phyloP scores from a whole-genome alignment of 2,797 vertebrate species.

The Masticophis lateralis region DNA sequence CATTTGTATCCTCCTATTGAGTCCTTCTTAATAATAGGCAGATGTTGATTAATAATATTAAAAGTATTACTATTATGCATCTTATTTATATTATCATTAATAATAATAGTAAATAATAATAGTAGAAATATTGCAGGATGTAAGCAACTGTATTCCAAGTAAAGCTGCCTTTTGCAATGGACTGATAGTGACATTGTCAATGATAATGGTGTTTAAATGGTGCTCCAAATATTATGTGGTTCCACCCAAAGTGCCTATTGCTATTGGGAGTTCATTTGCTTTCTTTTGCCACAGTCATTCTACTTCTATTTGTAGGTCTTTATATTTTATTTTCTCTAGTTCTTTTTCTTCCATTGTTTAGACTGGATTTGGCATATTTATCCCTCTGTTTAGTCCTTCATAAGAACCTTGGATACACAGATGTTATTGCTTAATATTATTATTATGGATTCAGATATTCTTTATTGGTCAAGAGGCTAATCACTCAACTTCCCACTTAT shows the following conservation, averaged over 20 bases:
- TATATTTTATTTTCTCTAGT: not conserved
- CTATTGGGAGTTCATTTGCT: not conserved
- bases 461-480: not conserved
- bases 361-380: not conserved
- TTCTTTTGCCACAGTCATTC: not conserved
- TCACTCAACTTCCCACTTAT: not conserved
- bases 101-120: not conserved
- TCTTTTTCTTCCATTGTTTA: not conserved
- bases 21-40: not conserved
- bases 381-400: not conserved
- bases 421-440: not conserved
- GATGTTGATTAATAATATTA: not conserved
- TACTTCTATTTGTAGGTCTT: not conserved
- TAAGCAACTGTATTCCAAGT: too few relatives aligned
- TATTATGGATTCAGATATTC: not conserved
- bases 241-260: not conserved
- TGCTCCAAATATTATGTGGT: not conserved
- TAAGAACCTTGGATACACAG: not conserved
- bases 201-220: not conserved
- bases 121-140: too few relatives aligned
- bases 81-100: not conserved
- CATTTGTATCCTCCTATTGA: not conserved
- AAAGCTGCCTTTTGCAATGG: not conserved
- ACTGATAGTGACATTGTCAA: not conserved
- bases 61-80: not conserved